Base-by-base conservation (phyloP, 1,140 invertebrate genomes). In the Drosophila teissieri region DNA sequence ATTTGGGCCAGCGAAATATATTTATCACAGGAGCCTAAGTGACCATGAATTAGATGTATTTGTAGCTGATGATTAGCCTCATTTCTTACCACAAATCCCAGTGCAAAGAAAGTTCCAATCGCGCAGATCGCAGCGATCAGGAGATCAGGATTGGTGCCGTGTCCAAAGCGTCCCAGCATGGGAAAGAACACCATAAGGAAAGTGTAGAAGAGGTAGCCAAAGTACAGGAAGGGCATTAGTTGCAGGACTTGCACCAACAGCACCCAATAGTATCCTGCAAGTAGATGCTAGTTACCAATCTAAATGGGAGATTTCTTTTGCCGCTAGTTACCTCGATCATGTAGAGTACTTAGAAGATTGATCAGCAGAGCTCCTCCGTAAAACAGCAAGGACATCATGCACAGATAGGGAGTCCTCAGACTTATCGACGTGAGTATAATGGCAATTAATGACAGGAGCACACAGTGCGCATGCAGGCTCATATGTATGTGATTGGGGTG, bases 101-200 rank as follows among this genome's bases (percentile, higher is more conserved):
- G 24, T 0, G 89, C 76, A n/a, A 92, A 78, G 8, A 92, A 77
- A 1, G 63, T 62, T 2, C 74, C 95, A 77, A 61, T 92, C 68
- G 52, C 93, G 93, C 92, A 92, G 5, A 94, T 34, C 5, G 91
- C 5, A 14, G 92, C 92, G 19, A 94, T 79, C 8, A 95, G 58
- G 0, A 95, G 61, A 91, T 96, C 95, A 1, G 95, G 94, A 88
- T 94, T 94, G 3, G 93, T 90, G 19, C 93, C 84, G 11, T 93
- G 93, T 10, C 95, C 95, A 36, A 94, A 92, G 12, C 95, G 84
- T 4, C 95, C 95, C 92, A 94, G 94, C 62, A 96, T 94, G 15
- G 95, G 95, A 40, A 95, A 93, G 77, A 96, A 94, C n/a, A 94
- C 90, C 34, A 95, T 92, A 57, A 96, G 96, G 58, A 95, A 94